phyloP scores from a whole-genome alignment of 2,113 vertebrate species.

The Oryzias celebensis region DNA sequence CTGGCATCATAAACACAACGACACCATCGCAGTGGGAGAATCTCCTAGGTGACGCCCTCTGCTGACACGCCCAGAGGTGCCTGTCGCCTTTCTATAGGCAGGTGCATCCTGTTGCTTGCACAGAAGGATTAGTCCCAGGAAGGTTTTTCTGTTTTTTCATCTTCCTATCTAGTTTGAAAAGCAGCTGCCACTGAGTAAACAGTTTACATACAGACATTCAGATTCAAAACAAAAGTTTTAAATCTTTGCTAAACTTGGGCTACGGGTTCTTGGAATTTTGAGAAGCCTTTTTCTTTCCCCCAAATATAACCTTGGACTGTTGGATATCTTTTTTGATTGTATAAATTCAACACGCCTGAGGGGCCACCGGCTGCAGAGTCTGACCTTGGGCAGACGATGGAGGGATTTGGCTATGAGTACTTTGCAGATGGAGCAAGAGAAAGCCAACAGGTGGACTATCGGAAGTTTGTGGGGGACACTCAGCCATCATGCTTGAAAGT shows the following conservation, averaged over 20 bases:
- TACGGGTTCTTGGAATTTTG: not conserved
- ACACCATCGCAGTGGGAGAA: slow-evolving; percentile 68
- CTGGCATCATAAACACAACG: slow-evolving; percentile 57
- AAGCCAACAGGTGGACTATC: slow-evolving; percentile 47
- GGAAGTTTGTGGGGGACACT: slow-evolving; percentile 52
- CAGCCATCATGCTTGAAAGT: slow-evolving; percentile 8
- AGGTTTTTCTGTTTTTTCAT: slow-evolving; percentile 1
- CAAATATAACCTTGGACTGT: slow-evolving; percentile 16
- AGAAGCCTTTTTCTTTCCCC: not conserved
- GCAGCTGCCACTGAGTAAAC: not conserved
- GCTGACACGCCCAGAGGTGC: slow-evolving; percentile 61
- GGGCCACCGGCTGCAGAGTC: slow-evolving; percentile 12
- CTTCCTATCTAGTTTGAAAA: slow-evolving; percentile 14
- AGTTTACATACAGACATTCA: slow-evolving; percentile 15
- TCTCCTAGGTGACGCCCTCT: slow-evolving; percentile 71
- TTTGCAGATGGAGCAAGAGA: slow-evolving; percentile 29
- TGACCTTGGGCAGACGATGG: slow-evolving; percentile 56
- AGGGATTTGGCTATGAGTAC: slow-evolving; percentile 46
- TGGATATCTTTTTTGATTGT: slow-evolving; percentile 17
- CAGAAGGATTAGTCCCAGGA: slow-evolving; percentile 34
- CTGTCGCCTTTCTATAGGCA: slow-evolving; percentile 57
- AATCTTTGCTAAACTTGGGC: slow-evolving; percentile 1
- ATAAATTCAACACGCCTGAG: slow-evolving; percentile 2
- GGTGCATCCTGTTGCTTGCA: slow-evolving; percentile 57
- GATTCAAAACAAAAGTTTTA: slow-evolving; percentile 24